Evolutionary conservation across 2,113 vertebrate genomes (phyloP).

Genomic region (Falcunculus frontatus): DNA sequence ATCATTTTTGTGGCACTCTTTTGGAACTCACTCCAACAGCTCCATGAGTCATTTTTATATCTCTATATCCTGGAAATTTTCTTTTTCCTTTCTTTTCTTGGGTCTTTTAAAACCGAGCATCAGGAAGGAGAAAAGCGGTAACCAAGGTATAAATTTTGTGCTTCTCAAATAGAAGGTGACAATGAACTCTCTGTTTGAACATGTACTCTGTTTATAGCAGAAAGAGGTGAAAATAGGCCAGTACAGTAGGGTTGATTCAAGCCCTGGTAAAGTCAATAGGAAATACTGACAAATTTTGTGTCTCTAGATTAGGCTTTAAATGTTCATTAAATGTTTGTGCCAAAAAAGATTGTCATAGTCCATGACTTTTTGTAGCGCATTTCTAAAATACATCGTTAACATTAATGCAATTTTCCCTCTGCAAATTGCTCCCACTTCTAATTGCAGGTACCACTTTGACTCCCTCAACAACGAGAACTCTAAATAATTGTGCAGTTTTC

Average conservation of each 20-base stretch:
- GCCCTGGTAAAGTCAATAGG: neutral
- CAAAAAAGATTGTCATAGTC: too few species aligned
- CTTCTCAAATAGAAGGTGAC: neutral
- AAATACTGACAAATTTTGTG: neutral
- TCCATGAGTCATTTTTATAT: neutral
- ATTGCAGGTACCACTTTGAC: neutral
- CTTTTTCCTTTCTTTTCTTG: neutral
- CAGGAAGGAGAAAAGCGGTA: neutral
- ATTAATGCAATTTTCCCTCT: neutral
- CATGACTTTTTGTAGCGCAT: neutral
- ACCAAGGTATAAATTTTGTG: neutral
- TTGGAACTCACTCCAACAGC: neutral
- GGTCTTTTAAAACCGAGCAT: neutral
- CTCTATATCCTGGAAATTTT: neutral
- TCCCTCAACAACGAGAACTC: neutral
- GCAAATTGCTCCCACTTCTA: neutral
- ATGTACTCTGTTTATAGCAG: neutral
- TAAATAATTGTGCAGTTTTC: neutral
- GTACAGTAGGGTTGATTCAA: neutral
- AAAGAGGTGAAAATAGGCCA: neutral
- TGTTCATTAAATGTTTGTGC: neutral
- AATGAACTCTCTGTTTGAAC: neutral
- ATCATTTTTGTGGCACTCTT: neutral
- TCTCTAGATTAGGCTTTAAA: neutral
- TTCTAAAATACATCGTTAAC: neutral